A percentile compares a stretch with the other conserved stretches of the same genome.
phyloP scores from a whole-genome alignment of 1,140 invertebrate species.

The Pollicipes pollicipes region DNA sequence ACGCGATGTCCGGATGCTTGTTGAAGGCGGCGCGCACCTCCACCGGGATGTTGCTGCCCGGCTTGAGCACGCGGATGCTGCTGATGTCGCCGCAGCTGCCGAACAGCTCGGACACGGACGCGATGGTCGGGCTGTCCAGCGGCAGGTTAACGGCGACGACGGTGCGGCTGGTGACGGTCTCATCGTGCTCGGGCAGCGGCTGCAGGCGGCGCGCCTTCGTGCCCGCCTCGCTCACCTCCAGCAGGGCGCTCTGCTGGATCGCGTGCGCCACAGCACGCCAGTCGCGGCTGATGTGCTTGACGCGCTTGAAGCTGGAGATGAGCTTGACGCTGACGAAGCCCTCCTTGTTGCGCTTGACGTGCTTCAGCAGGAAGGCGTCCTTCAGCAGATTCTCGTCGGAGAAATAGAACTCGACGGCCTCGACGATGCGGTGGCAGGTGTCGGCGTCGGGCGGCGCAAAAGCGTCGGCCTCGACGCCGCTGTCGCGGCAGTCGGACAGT shows the following conservation, averaged over 20 bases:
- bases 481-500: conserved; percentile 14
- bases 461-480: conserved; percentile 20
- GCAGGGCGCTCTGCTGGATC: conserved; percentile 50
- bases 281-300: conserved; percentile 79
- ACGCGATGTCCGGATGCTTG: conserved; percentile 66
- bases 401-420: conserved; percentile 83
- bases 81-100: conserved; percentile 70
- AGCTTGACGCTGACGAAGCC: conserved; percentile 86
- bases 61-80: conserved; percentile 60
- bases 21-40: conserved; percentile 74
- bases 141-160: conserved; percentile 72
- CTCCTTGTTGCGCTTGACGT: conserved; percentile 82
- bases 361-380: conserved; percentile 84
- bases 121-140: conserved; percentile 61
- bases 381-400: conserved; percentile 85
- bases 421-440: conserved; percentile 35
- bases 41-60: conserved; percentile 66
- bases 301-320: conserved; percentile 80
- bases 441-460: conserved; percentile 19
- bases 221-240: conserved; percentile 75
- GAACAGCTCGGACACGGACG: conserved; percentile 72
- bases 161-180: conserved; percentile 71
- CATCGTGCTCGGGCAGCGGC: conserved; percentile 70
- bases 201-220: conserved; percentile 74
- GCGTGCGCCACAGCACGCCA: conserved; percentile 78